These are phyloP conservation scores for Azorinus chamasolen DNA, from an alignment of 2,888 invertebrate genomes.

Conservation along the genomic window DNA sequence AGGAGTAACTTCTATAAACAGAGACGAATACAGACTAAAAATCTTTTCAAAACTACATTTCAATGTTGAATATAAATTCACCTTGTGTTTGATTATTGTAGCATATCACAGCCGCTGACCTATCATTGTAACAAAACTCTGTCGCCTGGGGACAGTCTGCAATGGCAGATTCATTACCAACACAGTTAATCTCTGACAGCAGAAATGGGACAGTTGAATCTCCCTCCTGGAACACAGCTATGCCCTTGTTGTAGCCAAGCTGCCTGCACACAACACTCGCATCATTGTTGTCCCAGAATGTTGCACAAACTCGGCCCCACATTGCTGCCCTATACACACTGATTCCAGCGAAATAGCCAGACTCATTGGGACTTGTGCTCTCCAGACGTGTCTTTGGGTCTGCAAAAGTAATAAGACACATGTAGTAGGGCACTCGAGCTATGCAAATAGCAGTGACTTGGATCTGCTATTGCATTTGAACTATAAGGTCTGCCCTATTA, in stretches of 20 bases:
- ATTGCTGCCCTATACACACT: slow-evolving; percentile 90
- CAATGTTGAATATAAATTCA: too few relatives aligned
- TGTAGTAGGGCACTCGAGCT: too few relatives aligned
- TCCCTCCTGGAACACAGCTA: slow-evolving; percentile 46
- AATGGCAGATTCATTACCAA: slow-evolving; percentile 63
- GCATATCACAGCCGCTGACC: slow-evolving; percentile 68
- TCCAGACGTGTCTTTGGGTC: slow-evolving; percentile 28
- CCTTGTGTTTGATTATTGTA: slow-evolving; percentile 25
- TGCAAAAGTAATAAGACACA: slow-evolving; percentile 3
- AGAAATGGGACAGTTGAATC: slow-evolving; percentile 54
- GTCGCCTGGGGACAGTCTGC: slow-evolving; percentile 46
- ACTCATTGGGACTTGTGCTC: slow-evolving; percentile 9
- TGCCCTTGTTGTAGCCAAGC: slow-evolving; percentile 87
- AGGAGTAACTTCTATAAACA: too few relatives aligned
- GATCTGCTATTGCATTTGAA: too few relatives aligned
- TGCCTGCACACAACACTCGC: slow-evolving; percentile 68
- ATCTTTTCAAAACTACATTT: too few relatives aligned
- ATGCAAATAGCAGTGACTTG: too few relatives aligned
- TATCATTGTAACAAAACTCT: slow-evolving; percentile 50
- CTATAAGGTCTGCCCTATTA: too few relatives aligned
- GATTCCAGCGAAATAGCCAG: slow-evolving; percentile 85
- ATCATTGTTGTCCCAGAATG: slow-evolving; percentile 69
- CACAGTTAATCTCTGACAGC: slow-evolving; percentile 61
- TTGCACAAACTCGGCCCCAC: slow-evolving; percentile 89
- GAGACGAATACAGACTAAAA: too few relatives aligned